phyloP scores from a whole-genome alignment of 1,140 invertebrate genomes.

The Zaprionus vittiger region DNA sequence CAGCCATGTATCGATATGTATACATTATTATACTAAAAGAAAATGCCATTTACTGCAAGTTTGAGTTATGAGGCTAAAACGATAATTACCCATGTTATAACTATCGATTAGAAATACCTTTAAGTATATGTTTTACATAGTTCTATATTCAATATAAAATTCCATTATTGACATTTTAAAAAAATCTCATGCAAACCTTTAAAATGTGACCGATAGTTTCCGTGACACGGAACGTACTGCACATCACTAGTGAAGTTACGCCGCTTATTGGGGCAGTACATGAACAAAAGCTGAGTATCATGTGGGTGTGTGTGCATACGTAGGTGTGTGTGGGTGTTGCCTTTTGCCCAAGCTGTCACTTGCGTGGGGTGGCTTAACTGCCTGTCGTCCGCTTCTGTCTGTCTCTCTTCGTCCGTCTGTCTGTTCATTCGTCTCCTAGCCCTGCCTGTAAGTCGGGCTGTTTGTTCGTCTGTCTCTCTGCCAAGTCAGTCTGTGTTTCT shows the following conservation, averaged over 20 bases:
- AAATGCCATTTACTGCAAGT: too few relatives aligned
- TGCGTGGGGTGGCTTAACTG: slow-evolving; percentile 12
- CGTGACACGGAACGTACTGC: not conserved
- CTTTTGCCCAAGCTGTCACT: slow-evolving; percentile 1
- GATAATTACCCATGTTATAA: too few relatives aligned
- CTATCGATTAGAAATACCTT: too few relatives aligned
- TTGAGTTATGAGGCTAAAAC: too few relatives aligned
- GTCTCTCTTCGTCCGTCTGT: slow-evolving; percentile 1
- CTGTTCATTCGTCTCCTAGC: not conserved
- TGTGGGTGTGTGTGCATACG: slow-evolving; percentile 14
- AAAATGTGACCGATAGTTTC: not conserved
- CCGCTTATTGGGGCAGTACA: slow-evolving; percentile 60
- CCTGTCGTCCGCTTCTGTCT: not conserved
- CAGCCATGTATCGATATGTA: too few relatives aligned
- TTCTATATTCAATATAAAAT: too few relatives aligned
- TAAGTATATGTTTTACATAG: too few relatives aligned
- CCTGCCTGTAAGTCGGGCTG: slow-evolving; percentile 1
- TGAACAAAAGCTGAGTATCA: slow-evolving; percentile 59
- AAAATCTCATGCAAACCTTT: too few relatives aligned
- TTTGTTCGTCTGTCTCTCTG: slow-evolving; percentile 6
- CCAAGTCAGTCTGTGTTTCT: not conserved
- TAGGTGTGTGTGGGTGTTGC: not conserved
- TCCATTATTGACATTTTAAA: too few relatives aligned
- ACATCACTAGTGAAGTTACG: slow-evolving; percentile 6
- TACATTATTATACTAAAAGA: too few relatives aligned